phyloP scores from a whole-genome alignment of 2,888 invertebrate genomes.

The Eupithecia centaureata region DNA sequence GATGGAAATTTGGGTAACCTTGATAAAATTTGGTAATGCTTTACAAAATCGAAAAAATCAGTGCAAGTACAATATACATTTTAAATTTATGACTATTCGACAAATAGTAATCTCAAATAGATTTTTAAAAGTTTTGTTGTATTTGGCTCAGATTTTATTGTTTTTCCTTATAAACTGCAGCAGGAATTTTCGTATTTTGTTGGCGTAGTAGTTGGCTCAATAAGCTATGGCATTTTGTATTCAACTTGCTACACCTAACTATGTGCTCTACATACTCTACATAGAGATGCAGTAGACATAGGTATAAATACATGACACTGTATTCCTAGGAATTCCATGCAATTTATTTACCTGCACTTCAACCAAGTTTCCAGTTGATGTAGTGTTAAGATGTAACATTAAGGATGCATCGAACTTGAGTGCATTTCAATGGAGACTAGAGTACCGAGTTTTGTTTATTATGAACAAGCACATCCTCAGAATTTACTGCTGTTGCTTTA shows the following conservation, averaged over 20 bases:
- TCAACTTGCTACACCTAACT: not conserved
- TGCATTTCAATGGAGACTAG: not conserved
- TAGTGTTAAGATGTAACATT: not conserved
- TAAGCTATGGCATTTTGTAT: not conserved
- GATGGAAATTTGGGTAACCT: not conserved
- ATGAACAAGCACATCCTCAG: too few relatives aligned
- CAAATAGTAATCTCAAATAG: too few relatives aligned
- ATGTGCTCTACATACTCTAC: too few relatives aligned
- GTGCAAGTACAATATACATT: not conserved
- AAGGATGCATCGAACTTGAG: not conserved
- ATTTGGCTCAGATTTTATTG: not conserved
- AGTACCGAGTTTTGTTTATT: constrained; percentile 5
- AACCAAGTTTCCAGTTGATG: not conserved
- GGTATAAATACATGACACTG: too few relatives aligned
- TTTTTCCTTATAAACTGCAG: not conserved
- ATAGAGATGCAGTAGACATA: too few relatives aligned
- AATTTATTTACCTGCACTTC: not conserved
- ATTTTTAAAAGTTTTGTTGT: not conserved
- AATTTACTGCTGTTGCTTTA: too few relatives aligned
- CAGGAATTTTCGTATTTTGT: not conserved
- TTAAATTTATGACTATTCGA: not conserved
- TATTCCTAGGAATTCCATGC: not conserved
- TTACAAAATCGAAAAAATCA: not conserved
- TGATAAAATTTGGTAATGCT: not conserved
- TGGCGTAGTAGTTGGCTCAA: not conserved